Evolutionary conservation across 2,888 invertebrate genomes (phyloP), one percentile per base, ranked within the genome.

Genomic region (Mystacides longicornis): DNA sequence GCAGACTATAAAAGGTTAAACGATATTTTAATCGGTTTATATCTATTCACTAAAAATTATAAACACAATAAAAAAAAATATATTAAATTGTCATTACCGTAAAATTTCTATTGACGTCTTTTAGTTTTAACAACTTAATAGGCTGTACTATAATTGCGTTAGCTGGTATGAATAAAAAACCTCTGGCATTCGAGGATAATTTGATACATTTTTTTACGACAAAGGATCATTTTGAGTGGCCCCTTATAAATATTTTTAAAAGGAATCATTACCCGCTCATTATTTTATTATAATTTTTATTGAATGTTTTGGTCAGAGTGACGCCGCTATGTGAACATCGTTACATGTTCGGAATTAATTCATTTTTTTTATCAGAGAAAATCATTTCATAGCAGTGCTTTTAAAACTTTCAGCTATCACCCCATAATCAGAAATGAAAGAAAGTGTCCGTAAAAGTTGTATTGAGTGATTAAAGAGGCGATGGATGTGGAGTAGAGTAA

Each of bases 51-150:
- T n/a, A 37, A 37, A 37, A n/a, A n/a, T 37, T n/a, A 37, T 16
- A 37, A 37, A 7, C n/a, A 7, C 14, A 7, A 37, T 20, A 21
- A 23, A 14, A 23, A 48, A n/a, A 23, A 7, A 46, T n/a, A 46
- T 31, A 53, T 53, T 53, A 52, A 52, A 52, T 45, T 52, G 52
- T 52, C 52, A 47, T 52, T 52, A 53, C 21, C 11, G 47, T 45
- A 16, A 37, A 53, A 31, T 14, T 47, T 16, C 27, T 53, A 53
- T 53, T 53, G 47, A 53, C 53, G 45, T 53, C 45, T 53, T 45
- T 53, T 22, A 47, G 27, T 21, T 48, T 20, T 53, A 53, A 53
- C 53, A 53, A 53, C 53, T 48, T 53, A 53, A 53, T 53, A n/a
- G 33, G 48, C 23, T 22, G 18, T n/a, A 21, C 23, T 5, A 20